Evolutionary conservation across 2,113 vertebrate genomes (phyloP).

Genomic region (Callopanchax toddi): DNA sequence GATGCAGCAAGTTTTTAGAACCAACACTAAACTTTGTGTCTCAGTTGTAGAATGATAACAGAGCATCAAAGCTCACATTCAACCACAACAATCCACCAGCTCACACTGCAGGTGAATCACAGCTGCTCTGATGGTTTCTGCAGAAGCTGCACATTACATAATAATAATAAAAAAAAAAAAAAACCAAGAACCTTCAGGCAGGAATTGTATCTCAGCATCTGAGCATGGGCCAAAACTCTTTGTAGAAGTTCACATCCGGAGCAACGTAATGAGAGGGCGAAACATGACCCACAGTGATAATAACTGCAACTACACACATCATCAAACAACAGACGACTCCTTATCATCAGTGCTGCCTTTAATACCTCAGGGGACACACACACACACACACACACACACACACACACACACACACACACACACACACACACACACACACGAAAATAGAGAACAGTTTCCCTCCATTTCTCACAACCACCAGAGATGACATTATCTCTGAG

Average conservation of each 20-base stretch:
- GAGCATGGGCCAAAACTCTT: constrained; percentile 32
- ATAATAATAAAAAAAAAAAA: too few species aligned
- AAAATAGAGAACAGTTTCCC: background rate
- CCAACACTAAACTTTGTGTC: too few species aligned
- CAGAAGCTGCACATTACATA: background rate
- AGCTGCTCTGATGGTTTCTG: constrained; percentile 4
- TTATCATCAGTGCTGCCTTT: constrained; percentile 22
- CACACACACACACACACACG: constrained; percentile 3
- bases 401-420: constrained; percentile 1
- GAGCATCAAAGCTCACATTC: too few species aligned
- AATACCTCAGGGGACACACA: constrained; percentile 19
- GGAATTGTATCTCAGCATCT: constrained; percentile 7
- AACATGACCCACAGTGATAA: constrained; percentile 32
- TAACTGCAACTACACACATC: constrained; percentile 31
- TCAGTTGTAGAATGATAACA: too few species aligned
- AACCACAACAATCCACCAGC: too few species aligned
- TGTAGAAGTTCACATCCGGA: constrained; percentile 37
- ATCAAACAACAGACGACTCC: constrained; percentile 10
- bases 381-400: constrained; percentile 4
- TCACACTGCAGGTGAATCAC: background rate
- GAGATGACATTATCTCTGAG: constrained; percentile 14
- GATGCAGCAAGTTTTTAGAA: too few species aligned
- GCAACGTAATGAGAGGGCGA: constrained; percentile 11
- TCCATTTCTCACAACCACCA: constrained; percentile 3
- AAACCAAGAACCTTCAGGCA: constrained; percentile 13